A percentile compares a stretch with the other conserved stretches of the same genome.
Evolutionary conservation across 92 coral and sea anemone species (phyloP).

Genomic region (Ricordea florida): DNA sequence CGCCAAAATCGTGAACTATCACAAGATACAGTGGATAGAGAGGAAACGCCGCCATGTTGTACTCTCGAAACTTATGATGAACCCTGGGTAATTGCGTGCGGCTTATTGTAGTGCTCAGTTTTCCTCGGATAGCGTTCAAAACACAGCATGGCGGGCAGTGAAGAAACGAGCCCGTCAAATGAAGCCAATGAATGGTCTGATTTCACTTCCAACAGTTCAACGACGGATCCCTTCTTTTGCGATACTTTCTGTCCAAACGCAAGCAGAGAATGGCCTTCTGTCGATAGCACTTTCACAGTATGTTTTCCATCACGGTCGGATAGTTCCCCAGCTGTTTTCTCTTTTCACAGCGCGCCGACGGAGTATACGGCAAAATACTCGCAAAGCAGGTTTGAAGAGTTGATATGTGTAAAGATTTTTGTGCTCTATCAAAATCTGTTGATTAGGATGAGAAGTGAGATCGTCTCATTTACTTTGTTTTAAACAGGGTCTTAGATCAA

Average conservation of each 20-base stretch:
- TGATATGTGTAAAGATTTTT: not conserved
- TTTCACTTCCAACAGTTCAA: slow-evolving; percentile 35
- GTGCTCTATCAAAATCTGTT: not conserved
- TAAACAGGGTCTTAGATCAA: slow-evolving; percentile 6
- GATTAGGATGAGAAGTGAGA: too few species aligned
- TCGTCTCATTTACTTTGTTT: not conserved
- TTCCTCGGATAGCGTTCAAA: slow-evolving; percentile 5
- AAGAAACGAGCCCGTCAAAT: slow-evolving; percentile 41
- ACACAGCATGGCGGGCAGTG: slow-evolving; percentile 78
- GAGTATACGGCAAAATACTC: not conserved
- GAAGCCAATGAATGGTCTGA: slow-evolving; percentile 77
- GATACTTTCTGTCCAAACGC: not conserved
- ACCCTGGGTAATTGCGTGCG: not conserved
- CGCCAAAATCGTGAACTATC: not conserved
- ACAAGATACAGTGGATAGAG: not conserved
- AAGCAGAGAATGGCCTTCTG: slow-evolving; percentile 9
- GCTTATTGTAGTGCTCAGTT: not conserved
- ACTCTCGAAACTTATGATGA: not conserved
- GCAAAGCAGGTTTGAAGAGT: too few species aligned
- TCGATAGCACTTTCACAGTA: not conserved
- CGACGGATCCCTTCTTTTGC: not conserved
- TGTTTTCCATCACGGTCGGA: slow-evolving; percentile 26
- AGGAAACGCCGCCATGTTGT: slow-evolving; percentile 41
- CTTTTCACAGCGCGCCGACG: not conserved
- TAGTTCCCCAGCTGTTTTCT: not conserved